Evolutionary conservation across 2,797 vertebrate species (phyloP).

Genomic region (Argyrosomus regius): DNA sequence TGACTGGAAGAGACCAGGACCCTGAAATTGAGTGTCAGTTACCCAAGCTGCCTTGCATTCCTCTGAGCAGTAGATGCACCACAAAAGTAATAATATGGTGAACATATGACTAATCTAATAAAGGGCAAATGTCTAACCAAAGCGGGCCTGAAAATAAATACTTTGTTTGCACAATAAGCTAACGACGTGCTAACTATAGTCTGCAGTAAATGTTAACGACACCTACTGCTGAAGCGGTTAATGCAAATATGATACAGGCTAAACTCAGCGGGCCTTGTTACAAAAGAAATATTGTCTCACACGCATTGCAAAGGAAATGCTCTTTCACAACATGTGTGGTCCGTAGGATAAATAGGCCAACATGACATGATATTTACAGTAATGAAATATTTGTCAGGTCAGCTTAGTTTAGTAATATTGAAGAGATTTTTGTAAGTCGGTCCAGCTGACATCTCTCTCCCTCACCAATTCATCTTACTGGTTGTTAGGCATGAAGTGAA

Average conservation of each 20-base stretch:
- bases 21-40: slow-evolving; percentile 19
- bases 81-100: not conserved
- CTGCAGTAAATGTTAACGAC: not conserved
- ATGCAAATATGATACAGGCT: not conserved
- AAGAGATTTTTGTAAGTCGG: slow-evolving; percentile 31
- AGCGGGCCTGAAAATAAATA: not conserved
- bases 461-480: slow-evolving; percentile 16
- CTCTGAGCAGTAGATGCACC: not conserved
- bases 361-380: slow-evolving; percentile 9
- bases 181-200: too few relatives aligned
- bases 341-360: not conserved
- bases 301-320: not conserved
- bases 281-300: not conserved
- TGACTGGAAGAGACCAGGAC: not conserved
- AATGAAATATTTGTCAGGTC: slow-evolving; percentile 19
- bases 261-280: not conserved
- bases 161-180: slow-evolving; percentile 5
- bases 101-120: slow-evolving; percentile 12
- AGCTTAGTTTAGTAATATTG: slow-evolving; percentile 11
- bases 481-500: slow-evolving; percentile 21
- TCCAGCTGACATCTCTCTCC: slow-evolving; percentile 31
- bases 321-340: slow-evolving; percentile 16
- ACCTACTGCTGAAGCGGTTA: not conserved
- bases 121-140: not conserved
- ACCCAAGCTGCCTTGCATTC: not conserved